Evolutionary conservation across 2,113 vertebrate genomes (phyloP).

Genomic region (Catharus fuscescens): DNA sequence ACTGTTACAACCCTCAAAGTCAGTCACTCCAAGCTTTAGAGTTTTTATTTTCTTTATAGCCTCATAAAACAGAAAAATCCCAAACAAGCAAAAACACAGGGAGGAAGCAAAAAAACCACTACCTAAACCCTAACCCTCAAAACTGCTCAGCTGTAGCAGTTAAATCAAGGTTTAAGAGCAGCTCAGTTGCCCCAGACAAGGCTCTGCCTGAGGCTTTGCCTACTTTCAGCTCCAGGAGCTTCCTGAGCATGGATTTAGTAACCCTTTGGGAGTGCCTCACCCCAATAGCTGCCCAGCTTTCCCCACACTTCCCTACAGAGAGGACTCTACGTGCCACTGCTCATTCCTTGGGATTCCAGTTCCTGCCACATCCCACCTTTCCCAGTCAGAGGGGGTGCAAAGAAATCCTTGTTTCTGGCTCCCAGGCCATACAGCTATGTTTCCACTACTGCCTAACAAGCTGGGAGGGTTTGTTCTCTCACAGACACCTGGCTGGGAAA

Average conservation of each 20-base stretch:
- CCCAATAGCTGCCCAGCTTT: background rate
- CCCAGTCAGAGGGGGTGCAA: background rate
- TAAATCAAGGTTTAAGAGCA: fast-evolving
- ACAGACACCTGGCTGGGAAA: background rate
- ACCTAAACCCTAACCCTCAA: background rate
- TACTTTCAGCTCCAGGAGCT: background rate
- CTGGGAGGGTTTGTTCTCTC: background rate
- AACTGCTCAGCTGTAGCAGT: background rate
- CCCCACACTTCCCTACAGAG: fast-evolving
- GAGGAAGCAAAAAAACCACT: background rate
- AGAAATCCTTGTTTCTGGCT: background rate
- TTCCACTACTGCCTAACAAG: background rate
- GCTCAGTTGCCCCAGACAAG: background rate
- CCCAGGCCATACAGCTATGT: background rate
- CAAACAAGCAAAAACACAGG: background rate
- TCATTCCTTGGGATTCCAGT: background rate
- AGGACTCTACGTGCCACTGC: fast-evolving
- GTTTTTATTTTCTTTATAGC: background rate
- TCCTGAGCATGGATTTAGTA: background rate
- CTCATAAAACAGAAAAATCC: background rate
- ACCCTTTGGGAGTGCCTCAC: background rate
- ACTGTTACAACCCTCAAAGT: background rate
- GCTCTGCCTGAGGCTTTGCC: background rate
- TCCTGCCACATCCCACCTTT: background rate
- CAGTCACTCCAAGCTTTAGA: background rate